Percentiles rank a stretch among this genome's conserved stretches.
phyloP scores from a whole-genome alignment of 2,113 vertebrate species.

The Leptosomus discolor region DNA sequence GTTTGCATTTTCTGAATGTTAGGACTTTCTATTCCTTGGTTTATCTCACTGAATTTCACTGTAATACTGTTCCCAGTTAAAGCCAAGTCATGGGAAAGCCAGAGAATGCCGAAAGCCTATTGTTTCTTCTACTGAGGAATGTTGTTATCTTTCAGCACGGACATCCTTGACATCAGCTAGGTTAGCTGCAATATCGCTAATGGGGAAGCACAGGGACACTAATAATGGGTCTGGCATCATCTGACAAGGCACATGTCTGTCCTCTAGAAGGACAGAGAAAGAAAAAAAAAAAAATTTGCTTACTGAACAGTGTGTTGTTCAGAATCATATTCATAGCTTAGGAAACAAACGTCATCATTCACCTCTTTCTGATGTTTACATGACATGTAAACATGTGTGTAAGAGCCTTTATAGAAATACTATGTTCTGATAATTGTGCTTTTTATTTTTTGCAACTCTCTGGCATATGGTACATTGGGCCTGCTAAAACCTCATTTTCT shows the following conservation, averaged over 20 bases:
- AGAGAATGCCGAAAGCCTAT: neutral
- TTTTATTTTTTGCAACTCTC: neutral
- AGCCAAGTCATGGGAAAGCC: neutral
- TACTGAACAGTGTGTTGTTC: neutral
- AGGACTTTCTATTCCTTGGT: neutral
- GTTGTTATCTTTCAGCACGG: neutral
- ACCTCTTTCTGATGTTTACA: neutral
- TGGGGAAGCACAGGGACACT: neutral
- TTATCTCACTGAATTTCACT: neutral
- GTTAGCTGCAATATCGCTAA: constrained; percentile 21
- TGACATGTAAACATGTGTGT: neutral
- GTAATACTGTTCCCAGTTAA: neutral
- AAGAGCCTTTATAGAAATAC: neutral
- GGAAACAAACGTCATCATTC: neutral
- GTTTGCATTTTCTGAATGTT: neutral
- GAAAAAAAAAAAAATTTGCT: neutral
- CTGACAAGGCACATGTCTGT: neutral
- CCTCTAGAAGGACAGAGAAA: neutral
- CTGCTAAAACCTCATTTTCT: neutral
- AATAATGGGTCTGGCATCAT: neutral
- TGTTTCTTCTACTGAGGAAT: neutral
- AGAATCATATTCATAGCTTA: neutral
- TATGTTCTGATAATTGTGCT: neutral
- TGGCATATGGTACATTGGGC: neutral
- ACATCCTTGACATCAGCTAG: constrained; percentile 25